Evolutionary conservation across 2,113 vertebrate genomes (phyloP), one percentile per base, ranked within the genome.

Genomic region (Pelodiscus sinensis): DNA sequence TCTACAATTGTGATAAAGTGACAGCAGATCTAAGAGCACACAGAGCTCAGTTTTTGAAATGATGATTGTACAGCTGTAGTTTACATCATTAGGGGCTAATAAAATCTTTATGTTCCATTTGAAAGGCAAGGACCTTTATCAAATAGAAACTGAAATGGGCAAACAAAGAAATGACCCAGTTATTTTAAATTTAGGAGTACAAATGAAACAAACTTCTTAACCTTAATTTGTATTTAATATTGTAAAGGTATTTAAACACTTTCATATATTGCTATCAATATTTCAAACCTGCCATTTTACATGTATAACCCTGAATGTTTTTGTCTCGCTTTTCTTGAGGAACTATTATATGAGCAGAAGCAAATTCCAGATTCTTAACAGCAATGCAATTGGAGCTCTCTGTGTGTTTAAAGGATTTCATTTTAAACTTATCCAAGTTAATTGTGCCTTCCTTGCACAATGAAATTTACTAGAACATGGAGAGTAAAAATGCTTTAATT

Each of bases 31-130:
- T 92, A 95, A 96, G 52, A 97, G 89, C 83, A 57, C 90, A 90
- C 60, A 97, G 91, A 95, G 57, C 83, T 89, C 88, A 95, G 94
- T 96, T 90, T 97, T 95, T 85, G 89, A 95, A 97, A 96, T 94
- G 90, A 97, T 97, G 89, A 97, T 97, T 92, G 87, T 94, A 94
- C 93, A 97, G 94, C 94, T 97, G 93, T 18, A 93, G 82, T 79
- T 97, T 90, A 87, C 68, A 95, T 96, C 95, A 96, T 95, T 94
- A 97, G 96, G 95, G 97, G 97, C 88, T 88, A 94, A 98, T 97
- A 97, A 97, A 97, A 83, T 65, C 87, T 96, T 97, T 97, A 98
- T 97, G 84, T 92, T 97, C 82, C 81, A 31, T 97, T 94, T 15
- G 18, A 86, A 97, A 27, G 14, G 85, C 38, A 96, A 95, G 84